phyloP scores from a whole-genome alignment of 2,797 vertebrate genomes.

The Eptatretus atami region DNA sequence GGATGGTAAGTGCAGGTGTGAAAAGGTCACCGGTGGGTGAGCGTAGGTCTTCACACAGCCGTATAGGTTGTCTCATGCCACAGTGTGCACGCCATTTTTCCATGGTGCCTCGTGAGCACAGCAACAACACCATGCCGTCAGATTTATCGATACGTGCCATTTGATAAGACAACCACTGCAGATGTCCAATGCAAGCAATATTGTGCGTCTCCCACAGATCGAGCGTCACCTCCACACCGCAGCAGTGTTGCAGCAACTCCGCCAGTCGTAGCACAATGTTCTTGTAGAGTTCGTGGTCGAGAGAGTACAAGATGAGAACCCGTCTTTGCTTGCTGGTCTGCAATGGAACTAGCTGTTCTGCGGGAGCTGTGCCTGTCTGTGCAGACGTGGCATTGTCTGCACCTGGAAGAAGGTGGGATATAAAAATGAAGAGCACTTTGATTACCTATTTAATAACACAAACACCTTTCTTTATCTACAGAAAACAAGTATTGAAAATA shows the following conservation, averaged over 20 bases:
- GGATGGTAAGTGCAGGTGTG: constrained; percentile 43
- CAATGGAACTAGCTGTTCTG: too few relatives aligned
- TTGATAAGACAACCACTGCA: constrained; percentile 51
- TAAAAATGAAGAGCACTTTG: too few relatives aligned
- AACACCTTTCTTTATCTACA: too few relatives aligned
- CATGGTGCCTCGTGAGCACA: constrained; percentile 51
- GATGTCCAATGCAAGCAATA: constrained; percentile 28
- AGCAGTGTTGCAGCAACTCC: constrained; percentile 41
- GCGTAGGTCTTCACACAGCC: constrained; percentile 30
- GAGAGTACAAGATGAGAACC: constrained; percentile 66
- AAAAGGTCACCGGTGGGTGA: constrained; percentile 41
- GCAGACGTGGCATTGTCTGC: too few relatives aligned
- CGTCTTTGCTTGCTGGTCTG: constrained; percentile 13
- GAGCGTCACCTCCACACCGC: constrained; percentile 41
- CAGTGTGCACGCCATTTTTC: constrained; percentile 45
- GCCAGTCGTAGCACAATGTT: constrained; percentile 53
- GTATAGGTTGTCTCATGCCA: too few relatives aligned
- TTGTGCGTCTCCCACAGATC: constrained; percentile 38
- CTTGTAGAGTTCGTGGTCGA: constrained; percentile 46
- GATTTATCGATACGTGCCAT: constrained; percentile 28
- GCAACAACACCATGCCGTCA: constrained; percentile 40
- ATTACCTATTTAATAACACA: too few relatives aligned
- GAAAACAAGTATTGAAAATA: too few relatives aligned
- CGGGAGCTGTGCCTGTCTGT: too few relatives aligned
- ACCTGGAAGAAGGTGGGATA: too few relatives aligned